These are phyloP conservation scores for Listronotus bonariensis DNA, from an alignment of 1,140 invertebrate genomes.

Conservation along the genomic window DNA sequence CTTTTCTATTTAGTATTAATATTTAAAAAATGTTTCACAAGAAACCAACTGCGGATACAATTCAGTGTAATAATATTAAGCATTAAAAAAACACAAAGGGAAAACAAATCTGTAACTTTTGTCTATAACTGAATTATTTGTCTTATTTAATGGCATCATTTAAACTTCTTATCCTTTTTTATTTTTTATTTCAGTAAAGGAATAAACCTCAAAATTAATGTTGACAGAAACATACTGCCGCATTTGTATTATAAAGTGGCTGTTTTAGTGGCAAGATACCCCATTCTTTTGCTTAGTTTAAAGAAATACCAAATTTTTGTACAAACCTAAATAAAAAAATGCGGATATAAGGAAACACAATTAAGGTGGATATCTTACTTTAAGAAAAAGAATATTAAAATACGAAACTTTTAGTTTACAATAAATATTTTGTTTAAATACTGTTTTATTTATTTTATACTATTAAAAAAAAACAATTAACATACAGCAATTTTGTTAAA, in stretches of 20 bases:
- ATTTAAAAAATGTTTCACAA: no score
- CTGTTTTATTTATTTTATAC: no score
- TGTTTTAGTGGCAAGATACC: constrained; percentile 31
- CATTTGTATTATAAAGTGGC: constrained; percentile 33
- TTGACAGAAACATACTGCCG: constrained; percentile 34
- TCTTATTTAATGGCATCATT: constrained; percentile 29
- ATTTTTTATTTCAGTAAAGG: constrained; percentile 23
- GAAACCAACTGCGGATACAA: no score
- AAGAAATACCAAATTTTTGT: constrained; percentile 28
- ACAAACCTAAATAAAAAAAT: constrained; percentile 17
- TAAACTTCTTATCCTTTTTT: constrained; percentile 22
- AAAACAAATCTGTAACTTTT: no score
- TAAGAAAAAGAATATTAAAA: neutral
- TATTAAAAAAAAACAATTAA: no score
- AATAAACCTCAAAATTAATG: constrained; percentile 27
- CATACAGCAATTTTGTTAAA: no score
- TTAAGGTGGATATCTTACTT: neutral
- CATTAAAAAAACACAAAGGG: no score
- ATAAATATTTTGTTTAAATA: no score
- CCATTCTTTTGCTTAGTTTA: constrained; percentile 28
- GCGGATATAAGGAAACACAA: neutral
- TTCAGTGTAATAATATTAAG: no score
- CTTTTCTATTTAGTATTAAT: no score
- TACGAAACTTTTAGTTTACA: no score
- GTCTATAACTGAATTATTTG: constrained; percentile 18